A percentile compares a stretch with the other conserved stretches of the same genome.
These are phyloP conservation scores for Aythya baeri DNA, from an alignment of 2,113 vertebrate species.

Conservation along the genomic window DNA sequence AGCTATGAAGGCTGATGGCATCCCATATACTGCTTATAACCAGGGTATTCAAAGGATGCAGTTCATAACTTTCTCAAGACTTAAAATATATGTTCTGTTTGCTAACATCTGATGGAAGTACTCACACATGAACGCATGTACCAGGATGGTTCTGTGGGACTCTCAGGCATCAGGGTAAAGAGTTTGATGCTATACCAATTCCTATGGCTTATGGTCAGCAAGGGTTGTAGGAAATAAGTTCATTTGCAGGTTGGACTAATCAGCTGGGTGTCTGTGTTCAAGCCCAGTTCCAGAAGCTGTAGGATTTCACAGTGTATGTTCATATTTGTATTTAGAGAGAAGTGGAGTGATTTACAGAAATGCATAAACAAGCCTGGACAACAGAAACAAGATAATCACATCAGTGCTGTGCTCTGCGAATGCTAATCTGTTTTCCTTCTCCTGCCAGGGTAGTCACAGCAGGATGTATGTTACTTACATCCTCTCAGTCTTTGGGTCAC, in stretches of 20 bases:
- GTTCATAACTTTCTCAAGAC: neutral
- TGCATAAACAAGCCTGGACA: neutral
- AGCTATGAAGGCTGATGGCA: neutral
- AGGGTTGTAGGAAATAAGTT: neutral
- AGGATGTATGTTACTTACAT: fast-evolving
- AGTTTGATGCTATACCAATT: neutral
- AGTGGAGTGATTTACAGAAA: neutral
- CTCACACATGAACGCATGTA: fast-evolving
- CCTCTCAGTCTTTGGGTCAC: neutral
- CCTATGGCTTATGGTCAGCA: neutral
- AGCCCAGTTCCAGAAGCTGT: neutral
- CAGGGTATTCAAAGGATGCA: neutral
- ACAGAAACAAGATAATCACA: neutral
- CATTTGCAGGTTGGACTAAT: neutral
- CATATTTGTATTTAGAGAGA: neutral
- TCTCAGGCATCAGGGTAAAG: neutral
- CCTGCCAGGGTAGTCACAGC: neutral
- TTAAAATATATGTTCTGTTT: neutral
- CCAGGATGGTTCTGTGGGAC: neutral
- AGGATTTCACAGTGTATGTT: neutral
- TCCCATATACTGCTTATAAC: neutral
- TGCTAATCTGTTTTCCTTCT: neutral
- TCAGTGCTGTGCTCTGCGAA: neutral
- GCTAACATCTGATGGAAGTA: neutral
- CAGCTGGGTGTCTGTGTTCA: neutral